A percentile compares a stretch with the other conserved stretches of the same genome.
Evolutionary conservation across 2,888 invertebrate species (phyloP).

Genomic region (Parnassius smintheus): DNA sequence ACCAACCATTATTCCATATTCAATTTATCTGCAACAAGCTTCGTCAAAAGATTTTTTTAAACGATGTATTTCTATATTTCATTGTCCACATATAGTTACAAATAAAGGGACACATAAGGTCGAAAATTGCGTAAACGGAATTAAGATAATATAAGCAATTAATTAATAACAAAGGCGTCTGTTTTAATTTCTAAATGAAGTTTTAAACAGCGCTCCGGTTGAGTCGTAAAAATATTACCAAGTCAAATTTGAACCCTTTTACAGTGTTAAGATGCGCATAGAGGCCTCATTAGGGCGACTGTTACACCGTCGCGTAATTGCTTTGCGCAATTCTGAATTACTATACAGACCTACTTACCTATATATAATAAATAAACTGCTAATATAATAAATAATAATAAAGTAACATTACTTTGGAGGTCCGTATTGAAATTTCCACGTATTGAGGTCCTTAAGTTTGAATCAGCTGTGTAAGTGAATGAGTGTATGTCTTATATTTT

Average conservation of each 20-base stretch:
- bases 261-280: conserved; percentile 15
- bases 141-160: conserved; percentile 22
- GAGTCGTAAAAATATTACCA: conserved; percentile 26
- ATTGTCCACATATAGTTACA: background rate
- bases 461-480: too few species aligned
- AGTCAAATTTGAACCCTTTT: conserved; percentile 25
- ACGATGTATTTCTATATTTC: too few species aligned
- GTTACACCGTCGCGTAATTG: conserved; percentile 42
- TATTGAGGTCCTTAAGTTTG: too few species aligned
- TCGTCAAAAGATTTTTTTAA: too few species aligned
- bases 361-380: too few species aligned
- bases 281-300: conserved; percentile 21
- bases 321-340: background rate
- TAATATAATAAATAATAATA: too few species aligned
- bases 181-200: conserved; percentile 26
- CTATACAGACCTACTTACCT: background rate
- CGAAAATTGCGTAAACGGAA: background rate
- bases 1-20: too few species aligned
- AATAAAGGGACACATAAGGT: background rate
- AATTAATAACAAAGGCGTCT: conserved; percentile 25
- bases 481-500: too few species aligned
- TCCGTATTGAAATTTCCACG: too few species aligned
- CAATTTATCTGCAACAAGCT: too few species aligned
- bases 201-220: conserved; percentile 13
- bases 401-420: too few species aligned